These are phyloP conservation scores for Tetramorium bicarinatum DNA, from an alignment of 2,888 invertebrate genomes.

Conservation along the genomic window DNA sequence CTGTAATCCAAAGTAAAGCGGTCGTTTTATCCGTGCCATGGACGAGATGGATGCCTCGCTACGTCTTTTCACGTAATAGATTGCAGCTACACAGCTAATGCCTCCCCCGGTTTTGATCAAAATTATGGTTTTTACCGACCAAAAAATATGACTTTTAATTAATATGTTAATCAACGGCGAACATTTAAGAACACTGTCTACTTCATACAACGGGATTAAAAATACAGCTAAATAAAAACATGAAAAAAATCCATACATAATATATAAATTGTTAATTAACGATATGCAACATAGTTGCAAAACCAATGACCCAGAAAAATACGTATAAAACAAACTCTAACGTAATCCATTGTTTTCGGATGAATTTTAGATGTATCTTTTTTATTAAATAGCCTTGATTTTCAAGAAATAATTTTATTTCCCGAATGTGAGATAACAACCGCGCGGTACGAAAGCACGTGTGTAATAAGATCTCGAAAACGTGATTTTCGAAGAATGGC, in stretches of 20 bases:
- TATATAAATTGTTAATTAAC: constrained; percentile 14
- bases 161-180: not conserved
- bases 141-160: not conserved
- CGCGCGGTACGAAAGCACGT: not conserved
- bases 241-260: not conserved
- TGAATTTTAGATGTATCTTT: not conserved
- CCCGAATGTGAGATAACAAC: not conserved
- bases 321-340: not conserved
- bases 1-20: constrained; percentile 86
- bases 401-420: not conserved
- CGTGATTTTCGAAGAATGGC: constrained; percentile 17
- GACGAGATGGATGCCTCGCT: constrained; percentile 84
- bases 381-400: not conserved
- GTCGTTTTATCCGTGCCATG: constrained; percentile 85
- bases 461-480: not conserved
- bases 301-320: not conserved
- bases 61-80: constrained; percentile 84
- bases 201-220: not conserved
- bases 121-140: constrained; percentile 21
- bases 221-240: not conserved
- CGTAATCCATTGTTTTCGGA: not conserved
- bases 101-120: constrained; percentile 74
- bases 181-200: not conserved
- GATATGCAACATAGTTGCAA: not conserved
- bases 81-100: constrained; percentile 75